A percentile compares a stretch with the other conserved stretches of the same genome.
These are phyloP conservation scores for Oophaga sylvatica DNA, from an alignment of 2,797 vertebrate species.

Conservation along the genomic window DNA sequence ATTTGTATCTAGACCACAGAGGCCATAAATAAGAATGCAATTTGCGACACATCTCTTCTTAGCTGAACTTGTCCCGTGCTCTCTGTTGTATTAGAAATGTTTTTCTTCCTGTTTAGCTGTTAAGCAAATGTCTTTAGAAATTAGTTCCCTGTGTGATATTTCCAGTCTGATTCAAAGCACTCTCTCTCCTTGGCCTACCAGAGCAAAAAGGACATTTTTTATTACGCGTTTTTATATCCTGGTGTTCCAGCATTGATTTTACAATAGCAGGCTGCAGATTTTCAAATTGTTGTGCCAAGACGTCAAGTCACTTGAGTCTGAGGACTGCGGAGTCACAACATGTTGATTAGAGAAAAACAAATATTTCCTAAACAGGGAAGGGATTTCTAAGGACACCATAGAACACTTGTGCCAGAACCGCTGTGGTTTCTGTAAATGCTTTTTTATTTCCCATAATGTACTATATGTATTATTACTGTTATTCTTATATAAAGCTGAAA, in stretches of 20 bases:
- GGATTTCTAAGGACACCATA: slow-evolving; percentile 53
- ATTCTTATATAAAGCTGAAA: too few relatives aligned
- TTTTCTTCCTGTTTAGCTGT: slow-evolving; percentile 57
- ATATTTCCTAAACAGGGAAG: slow-evolving; percentile 44
- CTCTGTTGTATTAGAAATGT: slow-evolving; percentile 45
- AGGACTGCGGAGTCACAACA: slow-evolving; percentile 53
- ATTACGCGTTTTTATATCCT: slow-evolving; percentile 58
- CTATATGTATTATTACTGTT: neutral
- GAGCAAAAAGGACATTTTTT: slow-evolving; percentile 59
- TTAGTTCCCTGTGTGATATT: slow-evolving; percentile 62
- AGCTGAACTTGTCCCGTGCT: slow-evolving; percentile 26
- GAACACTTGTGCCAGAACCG: slow-evolving; percentile 14
- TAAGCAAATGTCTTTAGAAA: slow-evolving; percentile 59
- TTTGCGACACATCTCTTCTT: slow-evolving; percentile 43
- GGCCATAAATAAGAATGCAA: slow-evolving; percentile 44
- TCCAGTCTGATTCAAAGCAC: slow-evolving; percentile 57
- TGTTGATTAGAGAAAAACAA: slow-evolving; percentile 57
- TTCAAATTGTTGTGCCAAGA: slow-evolving; percentile 57
- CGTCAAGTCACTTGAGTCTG: slow-evolving; percentile 59
- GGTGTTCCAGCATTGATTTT: slow-evolving; percentile 56
- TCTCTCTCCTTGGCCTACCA: slow-evolving; percentile 57
- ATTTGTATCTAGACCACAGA: slow-evolving; percentile 35
- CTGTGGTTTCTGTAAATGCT: slow-evolving; percentile 28
- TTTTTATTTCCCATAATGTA: neutral
- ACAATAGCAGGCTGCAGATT: slow-evolving; percentile 44